A percentile compares a stretch with the other conserved stretches of the same genome.
Evolutionary conservation across 2,888 invertebrate genomes (phyloP).

Genomic region (Orchesellides sinensis): DNA sequence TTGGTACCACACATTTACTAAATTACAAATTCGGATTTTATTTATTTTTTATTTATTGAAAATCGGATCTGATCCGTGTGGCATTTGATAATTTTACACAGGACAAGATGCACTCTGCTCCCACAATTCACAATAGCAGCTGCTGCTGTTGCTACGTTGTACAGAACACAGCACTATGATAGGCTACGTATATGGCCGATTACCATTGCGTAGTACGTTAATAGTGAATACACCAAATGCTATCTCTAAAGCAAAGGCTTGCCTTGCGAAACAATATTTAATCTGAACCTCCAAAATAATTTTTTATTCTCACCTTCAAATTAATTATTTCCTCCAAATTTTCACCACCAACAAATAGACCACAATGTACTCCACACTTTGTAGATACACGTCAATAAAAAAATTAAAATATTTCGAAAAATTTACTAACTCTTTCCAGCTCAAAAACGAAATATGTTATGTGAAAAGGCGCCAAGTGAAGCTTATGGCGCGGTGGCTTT

Average conservation of each 20-base stretch:
- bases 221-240: constrained; percentile 26
- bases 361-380: neutral
- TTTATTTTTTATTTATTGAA: too few species aligned
- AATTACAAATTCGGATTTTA: too few species aligned
- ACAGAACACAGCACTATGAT: constrained; percentile 21
- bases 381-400: neutral
- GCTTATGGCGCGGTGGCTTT: constrained; percentile 48
- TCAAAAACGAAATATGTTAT: constrained; percentile 30
- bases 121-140: constrained; percentile 49
- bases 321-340: neutral
- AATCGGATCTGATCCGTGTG: too few species aligned
- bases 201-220: constrained; percentile 21
- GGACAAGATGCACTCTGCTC: neutral
- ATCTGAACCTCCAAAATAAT: neutral
- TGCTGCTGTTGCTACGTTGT: constrained; percentile 64
- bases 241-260: neutral
- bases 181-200: constrained; percentile 43
- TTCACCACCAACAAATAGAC: neutral
- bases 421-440: constrained; percentile 15
- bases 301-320: constrained; percentile 32
- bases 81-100: too few species aligned
- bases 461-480: constrained; percentile 67
- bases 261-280: neutral
- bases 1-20: too few species aligned
- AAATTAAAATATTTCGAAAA: neutral